These are phyloP conservation scores for Nemurella pictetii DNA, from an alignment of 2,888 invertebrate genomes.

Conservation along the genomic window DNA sequence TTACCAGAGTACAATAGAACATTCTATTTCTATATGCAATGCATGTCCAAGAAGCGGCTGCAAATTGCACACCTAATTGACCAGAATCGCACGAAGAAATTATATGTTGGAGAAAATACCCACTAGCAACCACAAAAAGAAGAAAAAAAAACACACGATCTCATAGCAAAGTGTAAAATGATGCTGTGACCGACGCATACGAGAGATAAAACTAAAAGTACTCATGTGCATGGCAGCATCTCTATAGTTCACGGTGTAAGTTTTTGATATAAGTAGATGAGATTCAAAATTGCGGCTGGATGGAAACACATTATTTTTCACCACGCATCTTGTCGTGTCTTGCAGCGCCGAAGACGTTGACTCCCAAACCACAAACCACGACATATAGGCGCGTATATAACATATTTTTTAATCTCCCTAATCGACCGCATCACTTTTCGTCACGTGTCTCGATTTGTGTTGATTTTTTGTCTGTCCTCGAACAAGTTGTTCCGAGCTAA, in stretches of 20 bases:
- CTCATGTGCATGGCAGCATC: background rate
- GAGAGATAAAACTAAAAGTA: no score
- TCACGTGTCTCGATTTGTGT: background rate
- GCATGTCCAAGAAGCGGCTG: background rate
- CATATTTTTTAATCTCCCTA: background rate
- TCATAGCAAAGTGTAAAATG: background rate
- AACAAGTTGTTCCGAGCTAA: background rate
- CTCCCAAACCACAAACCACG: background rate
- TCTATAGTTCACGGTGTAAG: background rate
- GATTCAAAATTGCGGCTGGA: background rate
- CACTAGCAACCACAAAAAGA: background rate
- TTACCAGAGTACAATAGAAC: background rate
- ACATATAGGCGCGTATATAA: no score
- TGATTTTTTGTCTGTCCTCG: background rate
- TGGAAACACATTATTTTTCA: background rate
- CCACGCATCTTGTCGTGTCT: background rate
- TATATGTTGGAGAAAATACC: background rate
- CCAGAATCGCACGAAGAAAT: background rate
- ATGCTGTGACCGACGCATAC: background rate
- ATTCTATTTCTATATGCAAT: background rate
- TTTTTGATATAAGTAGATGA: background rate
- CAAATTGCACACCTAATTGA: background rate
- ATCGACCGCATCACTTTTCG: background rate
- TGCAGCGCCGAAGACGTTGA: background rate
- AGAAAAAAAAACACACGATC: background rate